Conservation (phyloP, 2,113 vertebrate species). For the Ameiurus melas region DNA sequence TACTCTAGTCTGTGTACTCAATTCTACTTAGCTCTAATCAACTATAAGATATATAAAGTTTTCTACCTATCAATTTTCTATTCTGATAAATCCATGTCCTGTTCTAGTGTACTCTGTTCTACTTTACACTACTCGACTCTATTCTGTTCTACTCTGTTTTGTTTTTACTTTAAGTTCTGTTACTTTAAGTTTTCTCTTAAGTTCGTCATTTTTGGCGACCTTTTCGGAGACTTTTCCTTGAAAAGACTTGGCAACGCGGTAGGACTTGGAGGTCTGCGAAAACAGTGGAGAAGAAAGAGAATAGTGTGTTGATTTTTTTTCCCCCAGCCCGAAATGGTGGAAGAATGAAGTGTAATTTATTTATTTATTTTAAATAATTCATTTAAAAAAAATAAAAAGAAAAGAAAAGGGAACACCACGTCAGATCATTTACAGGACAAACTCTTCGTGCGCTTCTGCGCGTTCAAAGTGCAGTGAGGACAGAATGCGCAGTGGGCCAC, state of each 20-base stretch:
- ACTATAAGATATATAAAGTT: not conserved
- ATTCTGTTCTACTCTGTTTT: not conserved
- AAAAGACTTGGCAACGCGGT: not conserved
- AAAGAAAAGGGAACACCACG: not conserved
- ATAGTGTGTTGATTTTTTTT: not conserved
- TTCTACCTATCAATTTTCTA: not conserved
- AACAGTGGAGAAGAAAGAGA: not conserved
- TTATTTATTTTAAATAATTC: no score
- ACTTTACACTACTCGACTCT: not conserved
- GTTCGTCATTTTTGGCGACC: not conserved
- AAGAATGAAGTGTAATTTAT: no score
- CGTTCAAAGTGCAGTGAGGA: slow-evolving; percentile 32
- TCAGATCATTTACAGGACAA: not conserved
- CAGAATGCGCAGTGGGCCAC: not conserved
- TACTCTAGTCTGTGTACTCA: not conserved
- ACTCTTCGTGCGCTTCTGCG: not conserved
- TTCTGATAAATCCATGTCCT: not conserved
- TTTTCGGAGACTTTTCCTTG: not conserved
- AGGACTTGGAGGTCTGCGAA: not conserved
- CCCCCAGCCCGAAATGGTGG: not conserved
- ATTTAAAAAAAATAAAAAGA: not conserved
- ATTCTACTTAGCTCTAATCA: not conserved
- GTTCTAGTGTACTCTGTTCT: not conserved
- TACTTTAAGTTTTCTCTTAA: no score
- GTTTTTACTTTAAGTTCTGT: not conserved